Base-by-base conservation (phyloP, 2,888 invertebrate species). In the Chaetogeoica ovagalla region DNA sequence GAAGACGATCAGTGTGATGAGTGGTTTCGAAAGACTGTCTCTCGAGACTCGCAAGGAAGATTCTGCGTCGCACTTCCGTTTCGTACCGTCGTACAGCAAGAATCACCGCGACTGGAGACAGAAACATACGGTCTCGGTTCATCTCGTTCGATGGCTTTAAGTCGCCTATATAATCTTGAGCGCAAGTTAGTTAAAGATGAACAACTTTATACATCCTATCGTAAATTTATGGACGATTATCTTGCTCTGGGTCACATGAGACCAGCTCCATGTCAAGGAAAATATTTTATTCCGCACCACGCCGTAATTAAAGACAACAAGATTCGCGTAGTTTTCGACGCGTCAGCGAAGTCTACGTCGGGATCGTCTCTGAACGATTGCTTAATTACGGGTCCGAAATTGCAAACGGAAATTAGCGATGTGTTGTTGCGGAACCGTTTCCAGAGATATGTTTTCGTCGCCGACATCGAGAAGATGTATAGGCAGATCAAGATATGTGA, bases 231-330 rank as follows among this genome's bases (percentile, higher is more conserved):
- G 48, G 2, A 71, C 3, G 72, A 81, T 0, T 62, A 70, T 11
- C 19, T 57, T 1, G 4, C 48, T 8, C 9, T 55, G 5, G 77
- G 77, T 2, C 52, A 70, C 6, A 70, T 55, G 69, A 11, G 13
- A 39, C 19, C 37, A 0, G n/a, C 37, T 19, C 6, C 11, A 4
- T 39, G 6, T 2, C 55, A 66, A 57, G 52, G 66, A 5, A 55
- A 37, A 15, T 81, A 81, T 57, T 81, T 62, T 37, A 71, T 81
- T 1, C 81, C 81, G 6, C 73, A 81, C 19, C 72, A 81, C 30
- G 5, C 71, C 7, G 65, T 81, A 2, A 23, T 81, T 2, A 81
- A 81, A 73, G n/a, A 39, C 4, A 15, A 30, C 8, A 52, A 57
- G 15, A 70, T 69, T 55, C 69, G 48, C 2, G 55, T 43, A n/a